phyloP scores from a whole-genome alignment of 2,113 vertebrate genomes.

The Alosa alosa region DNA sequence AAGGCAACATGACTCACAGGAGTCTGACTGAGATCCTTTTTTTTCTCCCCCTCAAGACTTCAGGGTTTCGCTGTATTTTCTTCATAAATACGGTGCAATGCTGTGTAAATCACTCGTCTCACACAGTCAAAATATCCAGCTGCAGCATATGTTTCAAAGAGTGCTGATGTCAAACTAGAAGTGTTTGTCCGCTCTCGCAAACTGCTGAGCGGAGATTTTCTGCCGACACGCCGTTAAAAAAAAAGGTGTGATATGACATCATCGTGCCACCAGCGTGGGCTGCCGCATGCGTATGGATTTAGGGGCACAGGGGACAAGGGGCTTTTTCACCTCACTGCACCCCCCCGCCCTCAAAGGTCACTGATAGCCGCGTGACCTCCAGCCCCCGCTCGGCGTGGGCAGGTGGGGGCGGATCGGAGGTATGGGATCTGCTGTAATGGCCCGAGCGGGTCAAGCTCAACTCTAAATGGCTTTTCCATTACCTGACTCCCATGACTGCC shows the following conservation, averaged over 20 bases:
- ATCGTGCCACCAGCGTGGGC: neutral
- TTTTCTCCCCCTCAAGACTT: neutral
- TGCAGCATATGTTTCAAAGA: neutral
- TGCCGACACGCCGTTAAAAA: neutral
- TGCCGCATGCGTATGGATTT: neutral
- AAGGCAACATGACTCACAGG: neutral
- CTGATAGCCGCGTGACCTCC: neutral
- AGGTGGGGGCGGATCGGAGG: neutral
- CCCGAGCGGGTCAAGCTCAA: constrained; percentile 20
- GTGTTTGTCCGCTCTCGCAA: neutral
- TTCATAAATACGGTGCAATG: neutral
- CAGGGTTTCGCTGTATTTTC: neutral
- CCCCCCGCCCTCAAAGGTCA: neutral
- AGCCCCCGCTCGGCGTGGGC: neutral
- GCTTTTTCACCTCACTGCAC: neutral
- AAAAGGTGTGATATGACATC: neutral
- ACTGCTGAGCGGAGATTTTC: neutral
- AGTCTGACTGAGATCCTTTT: neutral
- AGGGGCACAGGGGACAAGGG: neutral
- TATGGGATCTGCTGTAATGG: constrained; percentile 31
- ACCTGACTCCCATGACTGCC: neutral
- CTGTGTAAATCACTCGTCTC: neutral
- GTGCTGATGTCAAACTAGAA: constrained; percentile 3
- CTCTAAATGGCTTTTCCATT: constrained; percentile 30
- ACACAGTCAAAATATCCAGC: neutral